Base-by-base conservation (phyloP, 1,140 invertebrate genomes). In the Brachionus paranguensis region DNA sequence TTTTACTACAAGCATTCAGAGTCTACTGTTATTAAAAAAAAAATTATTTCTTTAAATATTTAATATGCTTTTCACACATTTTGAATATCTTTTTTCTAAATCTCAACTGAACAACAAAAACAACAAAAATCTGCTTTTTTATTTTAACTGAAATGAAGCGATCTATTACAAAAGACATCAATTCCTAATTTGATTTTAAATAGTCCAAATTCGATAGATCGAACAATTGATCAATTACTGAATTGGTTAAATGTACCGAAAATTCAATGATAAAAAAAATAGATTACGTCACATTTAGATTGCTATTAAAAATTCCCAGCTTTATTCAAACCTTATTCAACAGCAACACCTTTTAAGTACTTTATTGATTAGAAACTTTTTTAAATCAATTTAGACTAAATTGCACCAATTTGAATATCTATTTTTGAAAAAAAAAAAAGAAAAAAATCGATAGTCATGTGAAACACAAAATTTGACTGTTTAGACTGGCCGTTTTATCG, bases 21-120 rank as follows among this genome's bases (percentile, higher is more conserved):
- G 14, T 41, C n/a, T 41, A 43, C 68, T 72, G 68, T 72, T 43
- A 72, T 72, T 72, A 72, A 72, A 72, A 72, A n/a, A 29, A 29
- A 29, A 72, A 72, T 43, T 24, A 72, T 72, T 72, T 72, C 37
- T 72, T 17, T 43, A 72, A 72, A 72, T 72, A 72, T 72, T 72
- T 72, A 72, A 41, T 72, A 72, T 72, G 68, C 68, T 72, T 72
- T 72, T 72, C 68, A 72, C 68, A 72, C 68, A 41, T 41, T 72
- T 43, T 72, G 68, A 72, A 72, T 72, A 72, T 72, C 68, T 72
- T 72, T 72, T n/a, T 72, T 72, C 37, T 8, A 72, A 72, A 72
- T 72, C 68, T 72, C 68, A 72, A 43, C 33, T 37, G 41, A 41
- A 45, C 33, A 37, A 70, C 14, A 33, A 4, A 7, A 70, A 29